Evolutionary conservation across 1,140 invertebrate genomes (phyloP), one percentile per base, ranked within the genome.

Genomic region (Habropoda laboriosa): DNA sequence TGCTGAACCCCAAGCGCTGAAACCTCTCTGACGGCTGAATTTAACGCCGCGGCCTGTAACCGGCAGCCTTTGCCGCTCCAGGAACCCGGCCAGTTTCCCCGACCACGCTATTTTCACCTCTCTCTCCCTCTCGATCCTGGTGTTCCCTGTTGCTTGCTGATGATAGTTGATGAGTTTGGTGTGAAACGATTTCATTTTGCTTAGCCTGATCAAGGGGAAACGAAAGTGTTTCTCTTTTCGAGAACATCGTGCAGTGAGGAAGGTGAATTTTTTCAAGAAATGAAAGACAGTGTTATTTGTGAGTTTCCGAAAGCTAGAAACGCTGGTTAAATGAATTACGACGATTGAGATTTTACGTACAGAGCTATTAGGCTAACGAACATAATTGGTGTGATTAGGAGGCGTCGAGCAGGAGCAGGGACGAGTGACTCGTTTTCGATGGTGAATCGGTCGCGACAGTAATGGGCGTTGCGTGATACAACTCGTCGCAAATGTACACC

Each of bases 1-100:
- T 72, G 68, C 80, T 79, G 80, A 73, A 80, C 72, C 61, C 51
- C 27, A n/a, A n/a, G n/a, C n/a, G 66, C 78, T 80, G 82, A 77
- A 87, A 85, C 80, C 84, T 83, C 58, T 66, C 82, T 77, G 86
- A 88, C 86, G 85, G 86, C 81, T 87, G 89, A 86, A 89, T 90
- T 90, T 89, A 90, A 90, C 89, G 89, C 80, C 87, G 88, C 73
- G 57, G 51, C 83, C 71, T 64, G 82, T 71, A 71, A 78, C 55
- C 51, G 60, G 60, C 72, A 42, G 72, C 61, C 71, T 70, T 53
- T 53, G 49, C 82, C n/a, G 71, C 47, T n/a, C 8, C 32, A 68
- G 79, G 53, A 80, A 64, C 77, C 61, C 75, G 78, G 71, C 71
- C 78, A 77, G 82, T 71, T 85, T 83, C 74, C 55, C 40, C 51